A percentile compares a stretch with the other conserved stretches of the same genome.
Evolutionary conservation across 2,888 invertebrate species (phyloP).

Genomic region (Drosophila subsilvestris): DNA sequence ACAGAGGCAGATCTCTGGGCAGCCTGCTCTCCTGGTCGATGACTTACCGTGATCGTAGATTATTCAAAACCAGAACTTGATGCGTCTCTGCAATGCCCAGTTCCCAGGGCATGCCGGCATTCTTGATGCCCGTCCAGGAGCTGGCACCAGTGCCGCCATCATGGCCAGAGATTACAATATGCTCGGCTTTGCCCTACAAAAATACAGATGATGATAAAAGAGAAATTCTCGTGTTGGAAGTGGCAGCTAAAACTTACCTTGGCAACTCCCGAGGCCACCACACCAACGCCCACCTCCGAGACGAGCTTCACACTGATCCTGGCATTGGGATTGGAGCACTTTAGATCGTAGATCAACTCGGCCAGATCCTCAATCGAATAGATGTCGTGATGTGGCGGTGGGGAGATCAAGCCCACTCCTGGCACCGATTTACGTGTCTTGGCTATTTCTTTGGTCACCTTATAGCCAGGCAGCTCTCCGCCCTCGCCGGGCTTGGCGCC

Average conservation of each 20-base stretch:
- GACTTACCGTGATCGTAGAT: constrained; percentile 89
- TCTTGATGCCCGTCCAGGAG: constrained; percentile 99
- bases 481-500: constrained; percentile 99
- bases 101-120: constrained; percentile 99
- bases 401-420: constrained; percentile 98
- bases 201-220: not conserved
- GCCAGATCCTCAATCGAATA: constrained; percentile 99
- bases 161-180: constrained; percentile 99
- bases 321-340: constrained; percentile 97
- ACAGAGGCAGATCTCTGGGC: constrained; percentile 44
- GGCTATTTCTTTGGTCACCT: constrained; percentile 98
- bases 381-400: constrained; percentile 99
- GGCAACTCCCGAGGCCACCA: constrained; percentile 99
- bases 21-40: constrained; percentile 61
- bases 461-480: constrained; percentile 96
- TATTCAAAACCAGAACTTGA: constrained; percentile 97
- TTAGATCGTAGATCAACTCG: constrained; percentile 98
- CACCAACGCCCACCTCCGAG: constrained; percentile 99
- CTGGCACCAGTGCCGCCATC: constrained; percentile 99
- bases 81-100: constrained; percentile 99
- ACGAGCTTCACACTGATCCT: constrained; percentile 98
- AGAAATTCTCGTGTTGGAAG: rapidly evolving
- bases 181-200: constrained; percentile 96
- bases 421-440: constrained; percentile 97
- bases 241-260: constrained; percentile 87